Conservation (phyloP, 2,888 invertebrate species). For the Hemaris fuciformis region DNA sequence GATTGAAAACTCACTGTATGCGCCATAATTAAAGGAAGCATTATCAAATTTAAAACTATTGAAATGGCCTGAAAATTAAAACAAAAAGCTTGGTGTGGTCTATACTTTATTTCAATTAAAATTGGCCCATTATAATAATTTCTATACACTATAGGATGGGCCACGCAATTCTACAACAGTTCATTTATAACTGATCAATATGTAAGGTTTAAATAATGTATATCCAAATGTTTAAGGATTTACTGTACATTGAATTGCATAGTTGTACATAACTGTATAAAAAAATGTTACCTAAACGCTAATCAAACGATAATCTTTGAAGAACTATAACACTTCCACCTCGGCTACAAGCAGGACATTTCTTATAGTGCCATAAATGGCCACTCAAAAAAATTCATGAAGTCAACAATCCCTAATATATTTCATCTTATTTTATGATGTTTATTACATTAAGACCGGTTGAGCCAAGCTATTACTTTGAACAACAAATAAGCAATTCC, state of each 20-base stretch:
- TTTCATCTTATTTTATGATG: constrained; percentile 63
- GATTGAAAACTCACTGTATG: too few relatives aligned
- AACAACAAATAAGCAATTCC: constrained; percentile 92
- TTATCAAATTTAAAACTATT: too few relatives aligned
- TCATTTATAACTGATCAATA: constrained; percentile 52
- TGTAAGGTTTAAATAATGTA: constrained; percentile 32
- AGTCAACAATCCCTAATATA: constrained; percentile 58
- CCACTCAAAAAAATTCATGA: constrained; percentile 54
- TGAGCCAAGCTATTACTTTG: constrained; percentile 92
- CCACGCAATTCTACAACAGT: constrained; percentile 46
- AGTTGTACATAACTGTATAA: constrained; percentile 55
- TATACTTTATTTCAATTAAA: constrained; percentile 65
- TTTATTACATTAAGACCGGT: constrained; percentile 65
- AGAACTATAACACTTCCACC: constrained; percentile 53
- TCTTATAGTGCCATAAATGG: constrained; percentile 42
- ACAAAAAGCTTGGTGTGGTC: constrained; percentile 30
- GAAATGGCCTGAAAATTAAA: constrained; percentile 14
- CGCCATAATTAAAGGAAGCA: too few relatives aligned
- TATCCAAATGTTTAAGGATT: constrained; percentile 39
- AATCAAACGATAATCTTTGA: constrained; percentile 27
- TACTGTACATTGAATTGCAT: constrained; percentile 59
- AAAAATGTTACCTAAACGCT: constrained; percentile 61
- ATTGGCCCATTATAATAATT: constrained; percentile 51
- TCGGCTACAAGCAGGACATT: constrained; percentile 48
- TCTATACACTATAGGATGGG: constrained; percentile 43